Evolutionary conservation across 1,140 invertebrate species (phyloP), one percentile per base, ranked within the genome.

Genomic region (Neoseiulus cucumeris): DNA sequence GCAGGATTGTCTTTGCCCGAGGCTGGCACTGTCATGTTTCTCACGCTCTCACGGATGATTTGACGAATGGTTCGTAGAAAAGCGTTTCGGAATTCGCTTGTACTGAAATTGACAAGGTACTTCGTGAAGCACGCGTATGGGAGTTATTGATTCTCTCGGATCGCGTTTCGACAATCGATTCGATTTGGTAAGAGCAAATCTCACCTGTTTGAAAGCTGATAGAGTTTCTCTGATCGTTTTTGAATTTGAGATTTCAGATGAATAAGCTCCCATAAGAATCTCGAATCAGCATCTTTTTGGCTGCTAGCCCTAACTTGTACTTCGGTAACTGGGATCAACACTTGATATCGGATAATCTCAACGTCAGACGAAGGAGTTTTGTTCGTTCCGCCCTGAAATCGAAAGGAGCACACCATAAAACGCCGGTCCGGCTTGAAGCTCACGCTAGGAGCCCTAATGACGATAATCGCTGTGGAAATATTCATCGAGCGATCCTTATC

Each of bases 181-280:
- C 25, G 0, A 17, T n/a, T 14, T 59, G 7, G 17, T 25, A n/a
- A 64, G 1, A 67, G 14, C 2, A 66, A 55, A 17, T 64, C 71
- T 73, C 74, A 91, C 87, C 87, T 91, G 79, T 95, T 97, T 9
- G 91, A 93, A 68, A 97, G 81, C 69, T 95, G 89, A 75, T 96
- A 97, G 68, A 95, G 85, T 79, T 95, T 95, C 77, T 97, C 92
- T 17, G 90, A 91, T 70, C 92, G 82, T 66, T 90, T 83, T 73
- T 94, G 89, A 66, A 91, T 80, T 76, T 93, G 91, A 74, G 88
- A 92, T 71, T 91, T 82, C 66, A 94, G 79, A 76, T 96, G 91
- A 70, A 96, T 91, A 64, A 97, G 81, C 76, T 97, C 92, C 92
- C 92, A 97, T 55, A 93, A 80, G 80, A 91, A 94, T 77, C 93